phyloP scores from a whole-genome alignment of 2,888 invertebrate genomes.

The Galerucella nymphaeae region DNA sequence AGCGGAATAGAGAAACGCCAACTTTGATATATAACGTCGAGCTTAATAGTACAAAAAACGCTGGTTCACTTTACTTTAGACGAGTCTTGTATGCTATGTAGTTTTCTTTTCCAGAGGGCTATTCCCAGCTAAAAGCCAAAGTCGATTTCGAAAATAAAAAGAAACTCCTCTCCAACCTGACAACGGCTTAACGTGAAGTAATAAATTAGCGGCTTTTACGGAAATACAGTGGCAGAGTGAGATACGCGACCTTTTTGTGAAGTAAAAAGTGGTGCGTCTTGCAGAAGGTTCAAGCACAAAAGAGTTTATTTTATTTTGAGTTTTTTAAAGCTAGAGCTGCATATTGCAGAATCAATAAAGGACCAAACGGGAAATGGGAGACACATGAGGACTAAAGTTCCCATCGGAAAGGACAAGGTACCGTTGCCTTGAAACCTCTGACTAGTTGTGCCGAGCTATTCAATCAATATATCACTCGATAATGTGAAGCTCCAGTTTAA shows the following conservation, averaged over 20 bases:
- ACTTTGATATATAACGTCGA: conserved; percentile 18
- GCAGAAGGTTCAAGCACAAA: neutral
- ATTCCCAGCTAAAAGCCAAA: conserved; percentile 17
- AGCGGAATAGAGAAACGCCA: conserved; percentile 16
- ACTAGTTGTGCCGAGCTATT: too few species aligned
- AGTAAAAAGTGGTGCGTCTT: neutral
- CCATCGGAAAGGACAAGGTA: too few species aligned
- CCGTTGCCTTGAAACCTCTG: too few species aligned
- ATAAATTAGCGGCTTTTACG: conserved; percentile 17
- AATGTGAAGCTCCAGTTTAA: too few species aligned
- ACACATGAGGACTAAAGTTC: too few species aligned
- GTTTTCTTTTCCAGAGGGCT: conserved; percentile 8
- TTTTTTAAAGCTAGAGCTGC: neutral
- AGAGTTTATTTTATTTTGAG: neutral
- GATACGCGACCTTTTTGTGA: neutral
- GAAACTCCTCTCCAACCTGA: conserved; percentile 17
- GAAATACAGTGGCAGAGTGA: neutral
- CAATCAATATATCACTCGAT: too few species aligned
- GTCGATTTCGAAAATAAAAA: conserved; percentile 15
- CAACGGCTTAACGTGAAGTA: conserved; percentile 11
- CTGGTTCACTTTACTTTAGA: conserved; percentile 16
- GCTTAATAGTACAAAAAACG: conserved; percentile 22
- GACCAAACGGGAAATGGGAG: too few species aligned
- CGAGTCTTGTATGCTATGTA: conserved; percentile 13
- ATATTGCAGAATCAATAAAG: too few species aligned